Base-by-base conservation (phyloP, 2,113 vertebrate genomes). In the Cavia porcellus region DNA sequence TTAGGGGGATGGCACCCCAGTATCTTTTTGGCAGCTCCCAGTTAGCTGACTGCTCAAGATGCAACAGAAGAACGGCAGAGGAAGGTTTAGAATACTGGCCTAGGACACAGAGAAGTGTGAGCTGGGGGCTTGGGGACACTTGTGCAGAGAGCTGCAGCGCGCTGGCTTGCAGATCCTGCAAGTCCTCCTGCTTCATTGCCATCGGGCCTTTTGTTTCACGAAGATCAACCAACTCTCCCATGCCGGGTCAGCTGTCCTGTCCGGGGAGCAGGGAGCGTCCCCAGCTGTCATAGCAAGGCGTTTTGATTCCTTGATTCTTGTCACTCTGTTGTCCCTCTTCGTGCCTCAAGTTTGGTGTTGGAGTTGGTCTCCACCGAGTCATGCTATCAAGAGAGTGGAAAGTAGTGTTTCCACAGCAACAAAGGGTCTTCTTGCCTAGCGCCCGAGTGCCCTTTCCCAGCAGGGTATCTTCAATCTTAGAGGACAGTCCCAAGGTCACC, bases 1-100 rank as follows among this genome's bases (percentile, higher is more conserved):
- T 97, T 96, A 94, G 96, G 97, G 98, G 96, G 25, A 70, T 55
- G 66, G 88, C 52, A 72, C 96, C 97, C 97, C 97, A 77, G 96
- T 87, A 97, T 97, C 96, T 62, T 83, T 75, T 82, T 85, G 90
- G 96, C 87, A 97, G 96, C 52, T 90, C 91, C 25, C 79, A 96
- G 92, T 90, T 62, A 86, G 83, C 87, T 22, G 59, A 95, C 62
- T 82, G 93, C 92, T 88, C 42, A 84, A 70, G 77, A n/a, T 87
- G 38, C 88, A 80, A 45, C 95, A 50, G 59, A 64, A 95, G 72
- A 81, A 86, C 7, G 7, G 68, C 10, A 25, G 88, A 70, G 38
- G 68, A n/a, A 77, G 83, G 55, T 45, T 72, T 25, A 88, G 50
- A 66, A 74, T 96, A 97, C 97, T 97, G 93, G 96, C 92, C 97